These are phyloP conservation scores for Nannoperca obscura DNA, from an alignment of 2,797 vertebrate species.

Conservation along the genomic window DNA sequence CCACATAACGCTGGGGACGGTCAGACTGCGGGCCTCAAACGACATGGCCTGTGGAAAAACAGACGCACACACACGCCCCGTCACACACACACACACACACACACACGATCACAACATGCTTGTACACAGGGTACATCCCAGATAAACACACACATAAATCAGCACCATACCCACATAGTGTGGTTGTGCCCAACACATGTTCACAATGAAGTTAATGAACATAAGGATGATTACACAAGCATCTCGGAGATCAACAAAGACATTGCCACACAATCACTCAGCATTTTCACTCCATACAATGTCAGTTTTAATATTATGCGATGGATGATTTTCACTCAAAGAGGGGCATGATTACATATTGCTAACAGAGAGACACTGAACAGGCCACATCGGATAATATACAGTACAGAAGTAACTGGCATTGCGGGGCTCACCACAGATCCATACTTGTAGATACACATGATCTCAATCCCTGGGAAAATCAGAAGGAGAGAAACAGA, in stretches of 20 bases:
- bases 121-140: constrained; percentile 30
- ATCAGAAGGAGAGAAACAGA: constrained; percentile 65
- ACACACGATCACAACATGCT: constrained; percentile 7
- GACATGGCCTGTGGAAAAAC: constrained; percentile 92
- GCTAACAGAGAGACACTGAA: constrained; percentile 61
- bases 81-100: constrained; percentile 28
- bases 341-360: constrained; percentile 72
- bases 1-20: constrained; percentile 95
- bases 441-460: constrained; percentile 99
- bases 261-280: constrained; percentile 39
- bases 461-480: constrained; percentile 95
- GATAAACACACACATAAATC: constrained; percentile 56
- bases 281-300: constrained; percentile 56
- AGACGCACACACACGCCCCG: constrained; percentile 31
- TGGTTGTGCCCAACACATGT: constrained; percentile 36
- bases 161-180: constrained; percentile 21
- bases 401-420: constrained; percentile 60
- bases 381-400: constrained; percentile 58
- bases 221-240: constrained; percentile 51
- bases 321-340: constrained; percentile 57
- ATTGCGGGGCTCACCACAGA: constrained; percentile 90
- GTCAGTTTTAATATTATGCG: constrained; percentile 61
- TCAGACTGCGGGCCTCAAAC: constrained; percentile 95
- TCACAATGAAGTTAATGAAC: constrained; percentile 50
- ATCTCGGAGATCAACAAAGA: constrained; percentile 40